Base-by-base conservation (phyloP, 2,888 invertebrate genomes). In the Noctuana brunneofusca region DNA sequence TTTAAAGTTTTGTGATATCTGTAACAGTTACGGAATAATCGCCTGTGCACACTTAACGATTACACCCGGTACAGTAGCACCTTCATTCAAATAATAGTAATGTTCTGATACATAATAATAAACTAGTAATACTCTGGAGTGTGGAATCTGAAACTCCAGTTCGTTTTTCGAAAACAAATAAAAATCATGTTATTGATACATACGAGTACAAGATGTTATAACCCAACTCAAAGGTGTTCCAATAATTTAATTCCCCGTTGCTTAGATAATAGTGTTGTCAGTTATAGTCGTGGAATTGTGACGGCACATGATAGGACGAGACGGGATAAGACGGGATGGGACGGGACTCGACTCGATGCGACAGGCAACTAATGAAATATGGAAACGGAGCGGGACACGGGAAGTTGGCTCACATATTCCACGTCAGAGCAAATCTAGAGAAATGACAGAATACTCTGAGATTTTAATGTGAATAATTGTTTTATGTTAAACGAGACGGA, bases 361-460 rank as follows among this genome's bases (percentile, higher is more conserved):
- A 63, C 66, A 62, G 59, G 63, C 66, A 64, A 69, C 67, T 70
- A 70, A 70, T 68, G 67, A 66, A 65, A 70, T 68, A 69, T 70
- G 65, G 65, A 66, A 70, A 59, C 65, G 65, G 64, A 55, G 54
- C 24, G 50, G 27, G 50, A 24, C 62, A 30, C 58, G 52, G 41
- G 43, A 43, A 58, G 52, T 58, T 43, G 58, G 16, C 53, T 59
- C 59, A 59, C 43, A 53, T 43, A 32, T 59, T 53, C 59, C 32
- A 22, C 30, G 52, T 52, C 58, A 43, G 30, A 18, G 20, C 24
- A 50, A 52, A 58, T 58, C 41, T 48, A 52, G 27, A 22, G 32
- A 11, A 18, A 53, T 53, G 22, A 53, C 59, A 32, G 32, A 53
- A 60, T 18, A 48, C 20, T 32, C 41, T 18, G 43, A 32, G 53